Conservation (phyloP, 2,888 invertebrate genomes). For the Diaperis boleti region DNA sequence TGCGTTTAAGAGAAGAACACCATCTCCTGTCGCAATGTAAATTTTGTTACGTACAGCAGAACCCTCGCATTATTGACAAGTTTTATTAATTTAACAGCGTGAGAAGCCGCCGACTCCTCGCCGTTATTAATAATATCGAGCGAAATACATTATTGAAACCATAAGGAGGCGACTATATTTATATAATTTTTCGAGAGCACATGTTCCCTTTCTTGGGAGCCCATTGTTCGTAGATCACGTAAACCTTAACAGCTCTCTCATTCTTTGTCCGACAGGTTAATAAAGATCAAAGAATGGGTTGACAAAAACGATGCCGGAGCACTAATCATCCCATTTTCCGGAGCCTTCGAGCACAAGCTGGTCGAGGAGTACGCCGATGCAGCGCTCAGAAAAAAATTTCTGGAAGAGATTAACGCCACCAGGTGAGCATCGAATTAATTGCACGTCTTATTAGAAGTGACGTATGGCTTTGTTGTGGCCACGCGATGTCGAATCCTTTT, state of each 20-base stretch:
- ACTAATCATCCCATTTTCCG: slow-evolving; percentile 95
- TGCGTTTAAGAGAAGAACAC: background rate
- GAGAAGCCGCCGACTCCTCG: slow-evolving; percentile 21
- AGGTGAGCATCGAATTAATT: slow-evolving; percentile 70
- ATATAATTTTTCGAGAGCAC: slow-evolving; percentile 13
- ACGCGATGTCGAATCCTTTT: slow-evolving; percentile 29
- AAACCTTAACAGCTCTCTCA: background rate
- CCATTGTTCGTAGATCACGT: slow-evolving; percentile 15
- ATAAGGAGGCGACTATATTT: slow-evolving; percentile 23
- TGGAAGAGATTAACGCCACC: slow-evolving; percentile 85
- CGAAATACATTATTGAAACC: slow-evolving; percentile 18
- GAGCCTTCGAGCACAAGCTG: slow-evolving; percentile 88
- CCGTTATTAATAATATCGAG: slow-evolving; percentile 19
- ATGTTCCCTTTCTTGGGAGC: slow-evolving; percentile 1
- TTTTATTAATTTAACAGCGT: slow-evolving; percentile 35
- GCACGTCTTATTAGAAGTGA: slow-evolving; percentile 17
- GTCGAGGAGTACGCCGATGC: slow-evolving; percentile 88
- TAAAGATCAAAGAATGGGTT: slow-evolving; percentile 98
- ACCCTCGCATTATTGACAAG: slow-evolving; percentile 10
- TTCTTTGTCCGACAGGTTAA: slow-evolving; percentile 74
- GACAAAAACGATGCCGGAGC: slow-evolving; percentile 97
- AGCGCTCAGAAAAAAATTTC: slow-evolving; percentile 79
- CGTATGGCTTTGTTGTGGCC: slow-evolving; percentile 24
- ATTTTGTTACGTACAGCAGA: slow-evolving; percentile 14
- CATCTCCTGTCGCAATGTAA: slow-evolving; percentile 27